These are phyloP conservation scores for Arremon aurantiirostris DNA, from an alignment of 2,797 vertebrate genomes.

Conservation along the genomic window DNA sequence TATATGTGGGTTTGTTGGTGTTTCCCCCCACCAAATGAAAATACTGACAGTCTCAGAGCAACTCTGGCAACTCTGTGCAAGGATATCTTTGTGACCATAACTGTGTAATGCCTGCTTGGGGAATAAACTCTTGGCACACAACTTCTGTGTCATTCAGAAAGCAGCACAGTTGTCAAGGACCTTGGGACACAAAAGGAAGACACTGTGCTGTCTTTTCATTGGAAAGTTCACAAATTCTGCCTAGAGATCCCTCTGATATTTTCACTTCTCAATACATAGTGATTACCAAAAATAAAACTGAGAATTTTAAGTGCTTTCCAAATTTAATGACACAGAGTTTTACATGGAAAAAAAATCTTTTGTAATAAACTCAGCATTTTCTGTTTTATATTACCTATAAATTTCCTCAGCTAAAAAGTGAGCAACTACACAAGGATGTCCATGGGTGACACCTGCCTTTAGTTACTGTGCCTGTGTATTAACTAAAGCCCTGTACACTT, in stretches of 20 bases:
- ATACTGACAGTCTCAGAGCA: neutral
- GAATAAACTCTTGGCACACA: neutral
- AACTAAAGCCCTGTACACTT: neutral
- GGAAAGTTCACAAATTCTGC: slow-evolving; percentile 25
- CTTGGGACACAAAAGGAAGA: neutral
- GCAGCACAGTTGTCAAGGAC: neutral
- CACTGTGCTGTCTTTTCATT: neutral
- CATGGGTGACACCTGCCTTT: neutral
- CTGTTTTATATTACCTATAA: neutral
- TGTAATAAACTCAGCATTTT: neutral
- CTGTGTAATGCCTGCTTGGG: neutral
- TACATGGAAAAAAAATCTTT: neutral
- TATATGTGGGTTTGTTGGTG: neutral
- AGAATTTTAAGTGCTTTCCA: slow-evolving; percentile 2
- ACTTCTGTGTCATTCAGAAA: neutral
- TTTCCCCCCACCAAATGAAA: neutral
- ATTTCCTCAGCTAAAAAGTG: neutral
- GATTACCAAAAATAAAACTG: slow-evolving; percentile 13
- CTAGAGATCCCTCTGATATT: slow-evolving; percentile 22
- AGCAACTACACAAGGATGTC: neutral
- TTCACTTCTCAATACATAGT: slow-evolving; percentile 21
- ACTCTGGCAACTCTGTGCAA: neutral
- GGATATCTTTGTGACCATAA: neutral
- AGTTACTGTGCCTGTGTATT: neutral
- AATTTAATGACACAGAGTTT: neutral